A percentile compares a stretch with the other conserved stretches of the same genome.
phyloP scores from a whole-genome alignment of 2,888 invertebrate genomes.

The Orthonychiurus folsomi region DNA sequence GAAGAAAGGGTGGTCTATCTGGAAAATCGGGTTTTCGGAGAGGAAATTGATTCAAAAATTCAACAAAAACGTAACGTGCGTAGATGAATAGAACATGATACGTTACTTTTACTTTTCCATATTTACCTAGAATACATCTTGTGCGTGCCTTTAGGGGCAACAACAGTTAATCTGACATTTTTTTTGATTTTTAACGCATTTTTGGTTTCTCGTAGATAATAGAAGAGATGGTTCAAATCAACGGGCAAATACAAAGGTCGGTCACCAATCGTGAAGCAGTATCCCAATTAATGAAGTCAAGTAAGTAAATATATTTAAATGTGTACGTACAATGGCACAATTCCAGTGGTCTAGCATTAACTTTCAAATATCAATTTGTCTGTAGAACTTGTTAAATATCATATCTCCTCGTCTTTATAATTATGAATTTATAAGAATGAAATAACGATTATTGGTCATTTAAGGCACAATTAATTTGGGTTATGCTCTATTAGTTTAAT shows the following conservation, averaged over 20 bases:
- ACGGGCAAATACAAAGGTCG: constrained; percentile 36
- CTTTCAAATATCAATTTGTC: no score
- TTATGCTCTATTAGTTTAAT: not conserved
- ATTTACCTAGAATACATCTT: not conserved
- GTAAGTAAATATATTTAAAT: constrained; percentile 18
- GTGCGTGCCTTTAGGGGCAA: not conserved
- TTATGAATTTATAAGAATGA: no score
- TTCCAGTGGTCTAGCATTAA: no score
- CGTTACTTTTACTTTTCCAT: not conserved
- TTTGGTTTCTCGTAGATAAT: constrained; percentile 24
- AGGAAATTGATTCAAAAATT: constrained; percentile 34
- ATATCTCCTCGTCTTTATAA: no score
- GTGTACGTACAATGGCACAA: no score
- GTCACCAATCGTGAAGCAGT: constrained; percentile 35
- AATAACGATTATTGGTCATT: no score
- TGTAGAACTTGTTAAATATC: no score
- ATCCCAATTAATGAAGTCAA: constrained; percentile 33
- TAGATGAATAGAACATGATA: not conserved
- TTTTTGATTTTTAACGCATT: no score
- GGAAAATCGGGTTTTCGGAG: constrained; percentile 35
- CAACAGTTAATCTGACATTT: constrained; percentile 5
- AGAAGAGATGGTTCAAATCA: constrained; percentile 37
- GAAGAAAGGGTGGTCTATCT: constrained; percentile 32
- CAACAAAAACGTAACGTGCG: constrained; percentile 36
- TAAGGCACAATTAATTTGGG: no score